Base-by-base conservation (phyloP, 2,888 invertebrate species). In the Leptarthrus brevirostris region DNA sequence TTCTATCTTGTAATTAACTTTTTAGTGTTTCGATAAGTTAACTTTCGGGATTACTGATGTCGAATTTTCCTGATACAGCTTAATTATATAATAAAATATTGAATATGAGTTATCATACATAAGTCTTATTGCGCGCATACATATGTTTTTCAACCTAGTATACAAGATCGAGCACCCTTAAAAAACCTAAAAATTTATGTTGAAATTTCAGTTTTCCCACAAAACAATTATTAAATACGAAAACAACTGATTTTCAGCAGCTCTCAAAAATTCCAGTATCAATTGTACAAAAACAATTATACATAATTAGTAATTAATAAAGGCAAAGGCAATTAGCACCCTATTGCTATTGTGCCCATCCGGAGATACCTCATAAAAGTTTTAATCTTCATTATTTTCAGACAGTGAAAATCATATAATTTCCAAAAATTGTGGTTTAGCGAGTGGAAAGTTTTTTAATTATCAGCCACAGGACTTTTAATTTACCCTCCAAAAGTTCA, bases 361-460 rank as follows among this genome's bases (percentile, higher is more conserved):
- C n/a, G n/a, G n/a, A n/a, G n/a, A n/a, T n/a, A n/a, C n/a, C 30
- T 2, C 56, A 34, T 4, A 30, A 8, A 4, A 54, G 8, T 54
- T 54, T 14, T 26, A 3, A 3, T 10, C 12, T 56, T 54, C 40
- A 72, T 20, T 54, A 44, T 56, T 2, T 10, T 14, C 24, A 22
- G 54, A 44, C 16, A 54, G 36, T 36, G 10, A 24, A 24, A 47
- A 72, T 72, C 44, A 34, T 56, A 56, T n/a, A 56, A 56, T 56
- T 56, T 56, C 56, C 14, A 14, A 22, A 16, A 18, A 40, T 34
- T 36, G 36, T 18, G 40, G 34, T 56, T 16, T 40, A 56, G 72
- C 14, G 56, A n/a, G 22, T 20, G 36, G n/a, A 72, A 72, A 72
- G 72, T 72, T 72, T 72, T 72, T 72, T 56, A 72, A 72, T 72